Conservation (phyloP, 2,113 vertebrate species). For the Hystrix cristata region DNA sequence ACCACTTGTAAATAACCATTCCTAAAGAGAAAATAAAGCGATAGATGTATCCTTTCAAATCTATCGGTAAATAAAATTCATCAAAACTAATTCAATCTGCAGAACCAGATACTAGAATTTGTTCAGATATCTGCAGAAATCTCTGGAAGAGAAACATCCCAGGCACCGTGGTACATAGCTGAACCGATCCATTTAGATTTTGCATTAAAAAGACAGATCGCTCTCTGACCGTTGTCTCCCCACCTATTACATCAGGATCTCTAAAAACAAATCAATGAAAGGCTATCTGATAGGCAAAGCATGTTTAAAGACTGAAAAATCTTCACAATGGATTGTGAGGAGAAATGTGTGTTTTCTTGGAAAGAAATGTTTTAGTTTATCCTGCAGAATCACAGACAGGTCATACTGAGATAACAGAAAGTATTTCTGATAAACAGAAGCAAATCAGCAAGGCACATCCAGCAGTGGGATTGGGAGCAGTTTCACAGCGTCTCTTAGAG, state of each 20-base stretch:
- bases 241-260: not conserved
- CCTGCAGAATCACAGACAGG: slow-evolving; percentile 41
- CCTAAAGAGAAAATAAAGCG: not conserved
- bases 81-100: not conserved
- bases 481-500: slow-evolving; percentile 73
- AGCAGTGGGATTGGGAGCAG: not conserved
- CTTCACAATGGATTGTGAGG: not conserved
- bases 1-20: not conserved
- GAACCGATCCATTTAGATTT: slow-evolving; percentile 8
- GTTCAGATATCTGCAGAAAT: not conserved
- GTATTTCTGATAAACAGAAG: slow-evolving; percentile 72
- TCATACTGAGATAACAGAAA: slow-evolving; percentile 73
- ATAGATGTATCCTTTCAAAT: not conserved
- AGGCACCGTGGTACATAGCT: not conserved
- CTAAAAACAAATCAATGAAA: slow-evolving; percentile 15
- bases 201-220: not conserved
- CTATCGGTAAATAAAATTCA: not conserved
- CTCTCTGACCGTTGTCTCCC: not conserved
- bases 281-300: not conserved
- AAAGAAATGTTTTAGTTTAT: slow-evolving; percentile 56
- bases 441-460: slow-evolving; percentile 62
- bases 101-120: not conserved
- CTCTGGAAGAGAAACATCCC: not conserved
- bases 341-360: slow-evolving; percentile 17
- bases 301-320: slow-evolving; percentile 14